A percentile compares a stretch with the other conserved stretches of the same genome.
phyloP scores from a whole-genome alignment of 2,797 vertebrate species.

The Mionectes olivaceus region DNA sequence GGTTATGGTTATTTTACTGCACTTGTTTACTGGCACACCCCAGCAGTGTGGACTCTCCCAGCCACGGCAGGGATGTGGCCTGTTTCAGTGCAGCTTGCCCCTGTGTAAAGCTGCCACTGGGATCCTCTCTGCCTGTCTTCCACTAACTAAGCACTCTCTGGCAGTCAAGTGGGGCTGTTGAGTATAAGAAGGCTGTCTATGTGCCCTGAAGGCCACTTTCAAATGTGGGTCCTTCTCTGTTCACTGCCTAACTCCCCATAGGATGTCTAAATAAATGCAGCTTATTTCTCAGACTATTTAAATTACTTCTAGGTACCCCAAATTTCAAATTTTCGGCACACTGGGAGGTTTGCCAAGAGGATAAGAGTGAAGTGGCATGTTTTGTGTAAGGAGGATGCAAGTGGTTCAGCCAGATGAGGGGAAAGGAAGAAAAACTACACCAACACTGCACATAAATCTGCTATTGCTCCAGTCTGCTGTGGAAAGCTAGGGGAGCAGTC shows the following conservation, averaged over 20 bases:
- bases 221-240: background rate
- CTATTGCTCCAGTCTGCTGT: background rate
- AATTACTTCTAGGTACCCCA: background rate
- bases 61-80: background rate
- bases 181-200: background rate
- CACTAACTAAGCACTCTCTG: background rate
- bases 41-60: accelerated
- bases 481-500: background rate
- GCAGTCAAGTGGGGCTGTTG: background rate
- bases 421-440: background rate
- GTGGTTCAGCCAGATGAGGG: background rate
- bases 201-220: background rate
- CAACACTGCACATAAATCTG: background rate
- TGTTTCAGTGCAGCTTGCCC: background rate
- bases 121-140: background rate
- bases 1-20: background rate
- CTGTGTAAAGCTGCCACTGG: background rate
- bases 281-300: background rate
- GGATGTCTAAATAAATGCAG: background rate
- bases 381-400: background rate
- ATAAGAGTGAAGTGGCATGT: background rate
- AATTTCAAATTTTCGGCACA: background rate
- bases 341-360: background rate
- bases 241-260: background rate
- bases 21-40: background rate